These are phyloP conservation scores for Scaptomyza parva DNA, from an alignment of 2,888 invertebrate genomes.

Conservation along the genomic window DNA sequence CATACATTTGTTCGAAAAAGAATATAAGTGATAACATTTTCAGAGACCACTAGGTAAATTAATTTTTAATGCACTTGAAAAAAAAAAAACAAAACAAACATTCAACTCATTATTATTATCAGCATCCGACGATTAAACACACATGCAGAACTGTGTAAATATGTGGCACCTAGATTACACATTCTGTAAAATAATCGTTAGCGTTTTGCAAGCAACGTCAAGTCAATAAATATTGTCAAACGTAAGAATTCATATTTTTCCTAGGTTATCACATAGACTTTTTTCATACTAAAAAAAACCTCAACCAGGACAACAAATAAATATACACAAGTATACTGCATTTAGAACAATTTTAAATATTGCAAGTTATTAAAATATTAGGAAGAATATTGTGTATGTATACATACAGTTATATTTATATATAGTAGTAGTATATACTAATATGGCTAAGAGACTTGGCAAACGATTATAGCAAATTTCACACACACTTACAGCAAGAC, in stretches of 20 bases:
- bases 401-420: conserved; percentile 38
- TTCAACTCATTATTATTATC: not conserved
- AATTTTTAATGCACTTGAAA: conserved; percentile 36
- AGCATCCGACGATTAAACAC: not conserved
- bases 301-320: conserved; percentile 41
- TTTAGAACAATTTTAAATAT: conserved; percentile 61
- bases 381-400: conserved; percentile 32
- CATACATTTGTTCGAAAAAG: conserved; percentile 19
- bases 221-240: conserved; percentile 9
- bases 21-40: conserved; percentile 19
- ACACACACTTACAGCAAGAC: conserved; percentile 68
- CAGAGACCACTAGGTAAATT: conserved; percentile 35
- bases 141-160: conserved; percentile 11
- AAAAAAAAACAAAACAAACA: conserved; percentile 10
- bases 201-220: not conserved
- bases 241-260: not conserved
- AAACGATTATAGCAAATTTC: conserved; percentile 69
- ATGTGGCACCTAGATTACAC: not conserved
- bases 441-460: conserved; percentile 54
- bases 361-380: conserved; percentile 32
- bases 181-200: not conserved
- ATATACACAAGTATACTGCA: conserved; percentile 78
- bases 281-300: conserved; percentile 62
- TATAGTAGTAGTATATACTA: conserved; percentile 48
- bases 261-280: conserved; percentile 24